Percentiles rank a stretch among this genome's conserved stretches.
phyloP scores from a whole-genome alignment of 2,113 vertebrate genomes.

The Aspiorhynchus laticeps region DNA sequence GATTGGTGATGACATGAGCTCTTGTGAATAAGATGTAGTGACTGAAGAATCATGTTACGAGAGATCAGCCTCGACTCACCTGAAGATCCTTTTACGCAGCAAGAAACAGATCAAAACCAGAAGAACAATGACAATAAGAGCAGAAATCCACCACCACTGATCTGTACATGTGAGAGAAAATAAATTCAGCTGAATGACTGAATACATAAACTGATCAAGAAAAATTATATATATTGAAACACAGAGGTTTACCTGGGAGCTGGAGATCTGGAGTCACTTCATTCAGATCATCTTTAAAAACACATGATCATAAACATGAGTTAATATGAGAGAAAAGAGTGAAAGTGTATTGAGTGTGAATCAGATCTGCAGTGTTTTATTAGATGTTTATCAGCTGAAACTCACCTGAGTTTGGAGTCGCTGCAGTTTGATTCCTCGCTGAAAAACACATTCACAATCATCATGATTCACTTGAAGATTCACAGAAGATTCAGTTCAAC shows the following conservation, averaged over 20 bases:
- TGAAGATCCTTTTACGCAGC: neutral
- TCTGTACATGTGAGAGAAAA: neutral
- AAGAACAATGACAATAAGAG: neutral
- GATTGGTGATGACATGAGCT: too few relatives aligned
- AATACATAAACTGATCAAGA: neutral
- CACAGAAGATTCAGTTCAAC: too few relatives aligned
- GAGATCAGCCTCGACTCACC: neutral
- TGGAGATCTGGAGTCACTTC: neutral
- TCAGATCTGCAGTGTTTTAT: too few relatives aligned
- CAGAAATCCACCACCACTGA: neutral
- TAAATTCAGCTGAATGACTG: neutral
- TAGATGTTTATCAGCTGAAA: neutral
- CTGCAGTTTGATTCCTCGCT: neutral
- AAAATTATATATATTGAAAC: neutral
- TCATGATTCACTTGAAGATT: neutral
- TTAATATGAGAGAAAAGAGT: too few relatives aligned
- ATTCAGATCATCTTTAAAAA: too few relatives aligned
- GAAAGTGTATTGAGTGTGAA: too few relatives aligned
- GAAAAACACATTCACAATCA: neutral
- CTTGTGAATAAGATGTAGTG: too few relatives aligned
- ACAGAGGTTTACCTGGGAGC: rapidly evolving
- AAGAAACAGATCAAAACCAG: neutral
- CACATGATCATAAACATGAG: too few relatives aligned
- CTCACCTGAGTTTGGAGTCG: neutral
- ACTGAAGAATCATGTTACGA: too few relatives aligned